A percentile compares a stretch with the other conserved stretches of the same genome.
phyloP scores from a whole-genome alignment of 2,113 vertebrate genomes.

The Eubucco bourcierii region DNA sequence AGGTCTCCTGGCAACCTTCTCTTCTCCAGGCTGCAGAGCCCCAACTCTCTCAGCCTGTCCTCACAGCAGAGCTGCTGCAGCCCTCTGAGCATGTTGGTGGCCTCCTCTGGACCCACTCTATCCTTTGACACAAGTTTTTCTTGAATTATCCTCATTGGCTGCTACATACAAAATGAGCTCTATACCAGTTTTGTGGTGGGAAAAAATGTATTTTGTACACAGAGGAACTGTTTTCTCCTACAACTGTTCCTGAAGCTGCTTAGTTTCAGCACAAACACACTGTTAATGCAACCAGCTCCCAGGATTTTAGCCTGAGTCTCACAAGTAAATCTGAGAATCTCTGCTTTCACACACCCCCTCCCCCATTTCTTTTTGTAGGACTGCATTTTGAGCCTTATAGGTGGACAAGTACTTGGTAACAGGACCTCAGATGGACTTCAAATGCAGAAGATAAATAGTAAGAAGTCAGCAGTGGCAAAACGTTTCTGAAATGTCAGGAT shows the following conservation, averaged over 20 bases:
- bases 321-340: not conserved
- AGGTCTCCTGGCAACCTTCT: too few relatives aligned
- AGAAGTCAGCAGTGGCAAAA: not conserved
- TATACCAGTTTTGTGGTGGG: not conserved
- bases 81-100: too few relatives aligned
- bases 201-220: not conserved
- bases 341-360: not conserved
- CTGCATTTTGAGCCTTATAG: not conserved
- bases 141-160: slow-evolving; percentile 3
- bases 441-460: not conserved
- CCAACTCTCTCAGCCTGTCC: too few relatives aligned
- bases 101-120: too few relatives aligned
- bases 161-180: not conserved
- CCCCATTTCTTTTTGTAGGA: not conserved
- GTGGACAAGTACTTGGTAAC: not conserved
- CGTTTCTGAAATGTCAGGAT: not conserved
- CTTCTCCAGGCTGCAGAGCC: too few relatives aligned
- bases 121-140: not conserved
- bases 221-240: not conserved
- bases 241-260: not conserved
- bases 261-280: not conserved
- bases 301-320: not conserved
- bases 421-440: not conserved
- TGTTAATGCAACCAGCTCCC: not conserved
- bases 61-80: too few relatives aligned